Conservation (phyloP, 2,888 invertebrate species). For the Torymus texanus region DNA sequence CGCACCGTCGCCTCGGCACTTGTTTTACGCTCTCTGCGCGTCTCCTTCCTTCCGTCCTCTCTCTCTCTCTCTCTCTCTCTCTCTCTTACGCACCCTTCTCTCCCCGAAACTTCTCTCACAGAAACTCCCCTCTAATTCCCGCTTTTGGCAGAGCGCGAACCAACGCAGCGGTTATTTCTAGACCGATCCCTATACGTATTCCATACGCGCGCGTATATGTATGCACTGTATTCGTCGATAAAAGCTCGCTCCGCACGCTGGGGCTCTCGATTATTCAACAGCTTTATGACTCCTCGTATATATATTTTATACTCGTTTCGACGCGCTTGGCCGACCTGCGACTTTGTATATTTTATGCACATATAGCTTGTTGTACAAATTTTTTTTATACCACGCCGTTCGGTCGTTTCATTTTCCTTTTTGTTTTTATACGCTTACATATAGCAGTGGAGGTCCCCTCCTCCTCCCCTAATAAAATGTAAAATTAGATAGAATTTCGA, state of each 20-base stretch:
- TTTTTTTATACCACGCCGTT: too few relatives aligned
- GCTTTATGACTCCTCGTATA: too few relatives aligned
- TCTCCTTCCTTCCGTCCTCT: not conserved
- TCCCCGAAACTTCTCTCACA: not conserved
- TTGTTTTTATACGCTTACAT: too few relatives aligned
- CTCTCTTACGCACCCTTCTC: not conserved
- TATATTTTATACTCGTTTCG: too few relatives aligned
- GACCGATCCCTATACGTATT: not conserved
- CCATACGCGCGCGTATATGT: too few relatives aligned
- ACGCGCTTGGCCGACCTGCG: not conserved
- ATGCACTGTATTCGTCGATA: constrained; percentile 15
- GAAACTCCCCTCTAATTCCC: too few relatives aligned
- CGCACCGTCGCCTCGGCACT: constrained; percentile 20
- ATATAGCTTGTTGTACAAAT: not conserved
- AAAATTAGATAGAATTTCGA: constrained; percentile 6
- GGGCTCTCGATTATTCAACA: not conserved
- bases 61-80: not conserved
- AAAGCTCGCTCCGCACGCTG: not conserved
- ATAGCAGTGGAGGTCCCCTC: too few relatives aligned
- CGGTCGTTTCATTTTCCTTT: too few relatives aligned
- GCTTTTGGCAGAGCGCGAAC: too few relatives aligned
- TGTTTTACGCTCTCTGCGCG: constrained; percentile 41
- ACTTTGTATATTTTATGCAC: not conserved
- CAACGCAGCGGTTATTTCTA: constrained; percentile 9
- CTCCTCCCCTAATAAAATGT: not conserved